Conservation (phyloP, 2,888 invertebrate genomes). For the Hypena proboscidalis region DNA sequence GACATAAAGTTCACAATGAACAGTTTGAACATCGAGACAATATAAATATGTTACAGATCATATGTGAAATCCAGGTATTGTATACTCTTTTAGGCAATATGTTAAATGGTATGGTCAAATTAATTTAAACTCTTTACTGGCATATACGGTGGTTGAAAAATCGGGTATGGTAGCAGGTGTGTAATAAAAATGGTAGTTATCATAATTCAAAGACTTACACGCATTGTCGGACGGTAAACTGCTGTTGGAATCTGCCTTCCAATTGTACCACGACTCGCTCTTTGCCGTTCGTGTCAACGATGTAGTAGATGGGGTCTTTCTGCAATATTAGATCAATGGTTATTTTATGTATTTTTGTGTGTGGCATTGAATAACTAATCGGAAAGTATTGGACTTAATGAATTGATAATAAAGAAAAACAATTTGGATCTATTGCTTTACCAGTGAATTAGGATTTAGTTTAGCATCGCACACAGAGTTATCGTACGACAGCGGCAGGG, state of each 20-base stretch:
- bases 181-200: neutral
- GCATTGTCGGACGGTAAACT: constrained; percentile 19
- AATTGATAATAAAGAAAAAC: neutral
- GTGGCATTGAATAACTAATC: too few species aligned
- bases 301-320: constrained; percentile 27
- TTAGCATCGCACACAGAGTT: too few species aligned
- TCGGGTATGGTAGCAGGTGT: too few species aligned
- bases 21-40: too few species aligned
- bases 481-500: too few species aligned
- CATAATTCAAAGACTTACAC: constrained; percentile 19
- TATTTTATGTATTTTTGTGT: too few species aligned
- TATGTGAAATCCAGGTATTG: too few species aligned
- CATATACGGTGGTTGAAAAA: neutral
- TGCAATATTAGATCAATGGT: constrained; percentile 7
- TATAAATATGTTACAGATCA: too few species aligned
- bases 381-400: neutral
- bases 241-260: constrained; percentile 18
- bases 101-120: too few species aligned
- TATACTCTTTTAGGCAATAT: too few species aligned
- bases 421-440: neutral
- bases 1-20: too few species aligned
- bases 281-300: constrained; percentile 8
- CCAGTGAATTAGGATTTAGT: neutral
- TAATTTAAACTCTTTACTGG: neutral
- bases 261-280: constrained; percentile 27